A percentile compares a stretch with the other conserved stretches of the same genome.
Evolutionary conservation across 2,113 vertebrate species (phyloP).

Genomic region (Coryphaenoides rupestris): DNA sequence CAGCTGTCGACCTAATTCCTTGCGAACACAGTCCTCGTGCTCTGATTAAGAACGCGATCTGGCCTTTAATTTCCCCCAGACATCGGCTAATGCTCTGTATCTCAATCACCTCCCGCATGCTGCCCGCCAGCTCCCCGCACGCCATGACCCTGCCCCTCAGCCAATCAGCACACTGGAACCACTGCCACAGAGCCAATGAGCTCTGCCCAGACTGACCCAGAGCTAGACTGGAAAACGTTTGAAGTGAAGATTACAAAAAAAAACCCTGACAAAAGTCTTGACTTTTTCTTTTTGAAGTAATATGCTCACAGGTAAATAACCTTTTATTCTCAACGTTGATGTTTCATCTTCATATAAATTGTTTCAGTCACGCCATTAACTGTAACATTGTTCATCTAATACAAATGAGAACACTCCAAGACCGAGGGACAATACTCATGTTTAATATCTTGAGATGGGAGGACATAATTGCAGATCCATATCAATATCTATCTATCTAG

Average conservation of each 20-base stretch:
- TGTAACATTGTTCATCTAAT: no score
- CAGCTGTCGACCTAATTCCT: slow-evolving; percentile 97
- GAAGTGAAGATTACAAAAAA: not conserved
- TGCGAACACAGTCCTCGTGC: slow-evolving; percentile 89
- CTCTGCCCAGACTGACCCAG: not conserved
- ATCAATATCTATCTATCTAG: no score
- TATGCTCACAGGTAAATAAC: no score
- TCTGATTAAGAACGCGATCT: slow-evolving; percentile 96
- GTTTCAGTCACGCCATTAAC: no score
- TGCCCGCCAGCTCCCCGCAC: slow-evolving; percentile 30
- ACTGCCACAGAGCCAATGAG: not conserved
- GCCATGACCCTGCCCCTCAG: slow-evolving; percentile 15
- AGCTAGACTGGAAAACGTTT: not conserved
- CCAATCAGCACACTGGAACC: slow-evolving; percentile 20
- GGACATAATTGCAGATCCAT: no score
- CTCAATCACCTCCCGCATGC: slow-evolving; percentile 74
- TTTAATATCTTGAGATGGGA: no score
- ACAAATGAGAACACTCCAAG: no score
- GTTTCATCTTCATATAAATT: no score
- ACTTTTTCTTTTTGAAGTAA: no score
- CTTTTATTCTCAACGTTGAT: no score
- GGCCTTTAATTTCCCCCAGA: slow-evolving; percentile 92
- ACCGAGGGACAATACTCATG: no score
- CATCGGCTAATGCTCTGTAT: slow-evolving; percentile 89
- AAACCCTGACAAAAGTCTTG: no score